Base-by-base conservation (phyloP, 2,797 vertebrate species). In the Antennarius maculatus region DNA sequence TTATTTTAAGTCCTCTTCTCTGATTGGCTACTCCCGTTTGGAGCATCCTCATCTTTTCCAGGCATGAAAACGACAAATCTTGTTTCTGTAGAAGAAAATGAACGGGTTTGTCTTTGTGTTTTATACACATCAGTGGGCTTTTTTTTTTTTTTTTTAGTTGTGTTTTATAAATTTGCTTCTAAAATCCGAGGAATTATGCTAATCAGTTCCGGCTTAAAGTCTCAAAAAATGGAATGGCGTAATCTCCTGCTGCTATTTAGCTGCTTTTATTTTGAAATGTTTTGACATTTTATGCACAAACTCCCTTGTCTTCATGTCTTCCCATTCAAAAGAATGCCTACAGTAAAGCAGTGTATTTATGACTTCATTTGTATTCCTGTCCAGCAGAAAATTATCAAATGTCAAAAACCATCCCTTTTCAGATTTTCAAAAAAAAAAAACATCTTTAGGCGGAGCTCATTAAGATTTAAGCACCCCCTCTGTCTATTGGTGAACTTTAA, bases 381-480 rank as follows among this genome's bases (percentile, higher is more conserved):
- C 41, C 28, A 27, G 58, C 48, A 49, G 58, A 52, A 50, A 61
- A 41, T 64, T 56, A 51, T 51, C 57, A 69, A 56, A 62, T 73
- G 66, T 76, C 57, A 77, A 66, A 73, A 72, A 59, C 61, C 61
- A 57, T 50, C 61, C 61, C 53, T 28, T 62, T 50, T 79, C 64
- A 58, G 23, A 71, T 79, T 85, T 74, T 1, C 49, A 69, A 57
- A 71, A 75, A 55, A 23, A 23, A 23, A 23, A 23, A 23, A 23
- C 3, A 0, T 68, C 66, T 75, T 71, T 11, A 57, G 29, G 54
- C 59, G 70, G 64, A 83, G 64, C 69, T 78, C 60, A 77, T 86
- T 79, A 71, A 47, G 17, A 72, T 73, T 27, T 52, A 61, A 75
- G 55, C 74, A 61, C 5, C 69, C 42, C 63, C 28, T 66, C 48